Percentiles rank a stretch among this genome's conserved stretches.
These are phyloP conservation scores for Orthonychiurus folsomi DNA, from an alignment of 2,888 invertebrate species.

Conservation along the genomic window DNA sequence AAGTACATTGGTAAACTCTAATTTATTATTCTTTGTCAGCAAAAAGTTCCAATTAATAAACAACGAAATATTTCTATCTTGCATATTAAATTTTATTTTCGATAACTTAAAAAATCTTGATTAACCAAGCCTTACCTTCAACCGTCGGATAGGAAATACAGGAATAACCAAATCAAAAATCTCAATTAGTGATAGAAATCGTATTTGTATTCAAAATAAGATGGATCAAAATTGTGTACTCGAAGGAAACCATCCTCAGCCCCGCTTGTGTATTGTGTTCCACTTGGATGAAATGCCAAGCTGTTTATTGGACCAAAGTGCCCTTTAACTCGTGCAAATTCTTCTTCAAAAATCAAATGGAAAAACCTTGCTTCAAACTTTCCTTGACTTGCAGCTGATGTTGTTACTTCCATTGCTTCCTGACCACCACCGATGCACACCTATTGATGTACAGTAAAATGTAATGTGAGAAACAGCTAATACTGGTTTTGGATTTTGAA, in stretches of 20 bases:
- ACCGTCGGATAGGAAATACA: too few relatives aligned
- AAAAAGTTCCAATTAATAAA: too few relatives aligned
- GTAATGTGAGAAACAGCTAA: background rate
- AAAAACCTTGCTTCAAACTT: slow-evolving; percentile 95
- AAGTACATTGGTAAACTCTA: too few relatives aligned
- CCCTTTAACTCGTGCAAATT: slow-evolving; percentile 94
- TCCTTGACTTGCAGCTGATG: slow-evolving; percentile 83
- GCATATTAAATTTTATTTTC: too few relatives aligned
- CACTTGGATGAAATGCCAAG: slow-evolving; percentile 95
- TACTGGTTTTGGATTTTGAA: background rate
- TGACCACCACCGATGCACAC: slow-evolving; percentile 96
- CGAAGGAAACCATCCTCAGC: slow-evolving; percentile 98
- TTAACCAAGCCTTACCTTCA: too few relatives aligned
- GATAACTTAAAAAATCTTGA: too few relatives aligned
- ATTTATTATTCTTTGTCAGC: too few relatives aligned
- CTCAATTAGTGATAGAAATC: slow-evolving; percentile 57
- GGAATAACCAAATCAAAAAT: background rate
- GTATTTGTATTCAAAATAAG: slow-evolving; percentile 91
- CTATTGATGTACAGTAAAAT: slow-evolving; percentile 44
- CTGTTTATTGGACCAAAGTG: slow-evolving; percentile 99
- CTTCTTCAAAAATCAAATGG: slow-evolving; percentile 92
- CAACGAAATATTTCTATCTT: too few relatives aligned
- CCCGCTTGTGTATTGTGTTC: slow-evolving; percentile 90
- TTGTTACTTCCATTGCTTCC: slow-evolving; percentile 98
- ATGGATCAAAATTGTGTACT: slow-evolving; percentile 89